Conservation (phyloP, 2,113 vertebrate species). For the Aepyceros melampus region DNA sequence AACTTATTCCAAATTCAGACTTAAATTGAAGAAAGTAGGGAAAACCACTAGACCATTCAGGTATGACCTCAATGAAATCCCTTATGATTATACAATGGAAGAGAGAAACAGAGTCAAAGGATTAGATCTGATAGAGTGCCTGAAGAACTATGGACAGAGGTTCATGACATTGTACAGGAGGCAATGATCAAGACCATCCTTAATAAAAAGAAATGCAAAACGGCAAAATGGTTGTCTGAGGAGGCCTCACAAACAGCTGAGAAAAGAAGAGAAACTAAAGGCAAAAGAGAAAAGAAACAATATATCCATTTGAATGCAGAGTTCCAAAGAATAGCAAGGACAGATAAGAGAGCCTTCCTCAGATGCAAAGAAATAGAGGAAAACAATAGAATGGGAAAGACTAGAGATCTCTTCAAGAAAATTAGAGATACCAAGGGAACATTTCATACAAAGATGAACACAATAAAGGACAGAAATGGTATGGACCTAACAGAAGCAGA, state of each 20-base stretch:
- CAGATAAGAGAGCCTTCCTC: not conserved
- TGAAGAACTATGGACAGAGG: not conserved
- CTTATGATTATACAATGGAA: not conserved
- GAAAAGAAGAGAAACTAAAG: not conserved
- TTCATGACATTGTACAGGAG: not conserved
- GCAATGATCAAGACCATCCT: not conserved
- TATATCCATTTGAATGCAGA: not conserved
- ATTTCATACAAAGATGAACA: not conserved
- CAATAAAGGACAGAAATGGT: not conserved
- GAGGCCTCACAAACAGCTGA: not conserved
- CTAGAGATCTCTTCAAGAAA: not conserved
- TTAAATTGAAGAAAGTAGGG: not conserved
- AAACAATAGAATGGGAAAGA: not conserved
- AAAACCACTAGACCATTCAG: not conserved
- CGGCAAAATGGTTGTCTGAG: not conserved
- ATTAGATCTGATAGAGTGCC: not conserved
- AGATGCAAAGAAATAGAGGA: not conserved
- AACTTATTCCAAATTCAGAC: not conserved
- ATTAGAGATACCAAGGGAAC: not conserved
- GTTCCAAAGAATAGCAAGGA: not conserved
- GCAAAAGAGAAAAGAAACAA: not conserved
- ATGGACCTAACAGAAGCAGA: not conserved
- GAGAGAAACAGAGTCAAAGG: not conserved
- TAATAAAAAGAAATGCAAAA: not conserved
- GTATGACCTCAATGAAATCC: not conserved